Evolutionary conservation across 2,797 vertebrate species (phyloP), one percentile per base, ranked within the genome.

Genomic region (Sebastes kiyomatsui): DNA sequence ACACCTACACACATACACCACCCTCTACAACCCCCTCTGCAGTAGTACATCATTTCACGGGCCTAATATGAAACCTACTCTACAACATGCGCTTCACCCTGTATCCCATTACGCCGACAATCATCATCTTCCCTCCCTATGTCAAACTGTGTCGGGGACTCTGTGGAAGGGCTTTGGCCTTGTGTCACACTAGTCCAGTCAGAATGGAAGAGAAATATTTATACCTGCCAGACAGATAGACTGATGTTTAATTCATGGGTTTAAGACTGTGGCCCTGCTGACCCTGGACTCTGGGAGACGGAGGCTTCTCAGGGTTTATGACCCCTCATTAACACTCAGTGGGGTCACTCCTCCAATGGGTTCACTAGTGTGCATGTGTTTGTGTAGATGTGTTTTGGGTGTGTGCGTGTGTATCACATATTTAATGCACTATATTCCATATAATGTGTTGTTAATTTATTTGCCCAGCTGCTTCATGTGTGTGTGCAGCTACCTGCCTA

Each of bases 131-230:
- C 70, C 75, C 74, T 73, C 75, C 58, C 70, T 62, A 64, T 89
- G 93, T 91, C 92, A 92, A 84, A 92, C 88, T 86, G 86, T 91
- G 87, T 84, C 78, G 80, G 75, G 75, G 88, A 91, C 77, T 88
- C 71, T 76, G 78, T 65, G 82, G 84, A 79, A 75, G 89, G 87
- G 84, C 88, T 88, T 72, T 91, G 83, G 93, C 92, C 91, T 87
- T 67, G 82, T 88, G 90, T 93, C 90, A 90, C 72, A 83, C 75
- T 75, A 23, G 82, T 85, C 80, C 88, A 87, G 83, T 92, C 81
- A 88, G 84, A 90, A 92, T 90, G 83, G 89, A 93, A 92, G 90
- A 92, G 94, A 94, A 93, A 95, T 95, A 94, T 94, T 94, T 94
- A 94, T 93, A 90, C 84, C 90, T 89, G 86, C 90, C 88, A 91